phyloP scores from a whole-genome alignment of 2,888 invertebrate genomes.

The Brenthis hecate region DNA sequence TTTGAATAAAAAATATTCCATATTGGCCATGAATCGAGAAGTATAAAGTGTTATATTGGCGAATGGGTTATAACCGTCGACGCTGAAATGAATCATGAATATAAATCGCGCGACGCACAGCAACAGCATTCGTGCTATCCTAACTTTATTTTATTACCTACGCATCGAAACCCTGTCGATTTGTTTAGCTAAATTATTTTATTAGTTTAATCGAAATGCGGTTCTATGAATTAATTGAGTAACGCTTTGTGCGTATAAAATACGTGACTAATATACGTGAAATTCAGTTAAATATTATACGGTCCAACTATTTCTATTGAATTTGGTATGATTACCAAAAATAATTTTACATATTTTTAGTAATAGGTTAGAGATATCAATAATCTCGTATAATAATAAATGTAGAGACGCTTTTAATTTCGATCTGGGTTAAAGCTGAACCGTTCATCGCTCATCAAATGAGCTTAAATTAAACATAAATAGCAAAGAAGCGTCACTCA shows the following conservation, averaged over 20 bases:
- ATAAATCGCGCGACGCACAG: constrained; percentile 61
- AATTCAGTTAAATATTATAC: constrained; percentile 33
- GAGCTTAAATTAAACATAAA: no score
- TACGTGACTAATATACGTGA: constrained; percentile 33
- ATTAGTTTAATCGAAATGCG: constrained; percentile 52
- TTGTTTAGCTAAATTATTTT: constrained; percentile 68
- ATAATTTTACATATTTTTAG: constrained; percentile 1
- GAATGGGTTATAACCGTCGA: constrained; percentile 18
- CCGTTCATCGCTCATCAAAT: no score
- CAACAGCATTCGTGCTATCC: constrained; percentile 62
- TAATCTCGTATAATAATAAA: no score
- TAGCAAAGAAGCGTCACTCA: no score
- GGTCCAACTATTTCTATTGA: constrained; percentile 27
- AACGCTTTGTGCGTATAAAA: constrained; percentile 28
- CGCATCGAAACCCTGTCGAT: constrained; percentile 47
- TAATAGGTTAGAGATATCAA: neutral
- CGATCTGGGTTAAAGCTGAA: no score
- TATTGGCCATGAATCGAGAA: neutral
- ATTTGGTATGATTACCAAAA: neutral
- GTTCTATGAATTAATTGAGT: constrained; percentile 39
- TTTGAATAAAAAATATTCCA: neutral
- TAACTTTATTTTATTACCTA: constrained; percentile 70
- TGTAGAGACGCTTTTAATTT: no score
- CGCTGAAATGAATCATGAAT: constrained; percentile 73
- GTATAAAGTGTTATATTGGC: constrained; percentile 13